Evolutionary conservation across 2,113 vertebrate genomes (phyloP).

Genomic region (Lagopus leucura): DNA sequence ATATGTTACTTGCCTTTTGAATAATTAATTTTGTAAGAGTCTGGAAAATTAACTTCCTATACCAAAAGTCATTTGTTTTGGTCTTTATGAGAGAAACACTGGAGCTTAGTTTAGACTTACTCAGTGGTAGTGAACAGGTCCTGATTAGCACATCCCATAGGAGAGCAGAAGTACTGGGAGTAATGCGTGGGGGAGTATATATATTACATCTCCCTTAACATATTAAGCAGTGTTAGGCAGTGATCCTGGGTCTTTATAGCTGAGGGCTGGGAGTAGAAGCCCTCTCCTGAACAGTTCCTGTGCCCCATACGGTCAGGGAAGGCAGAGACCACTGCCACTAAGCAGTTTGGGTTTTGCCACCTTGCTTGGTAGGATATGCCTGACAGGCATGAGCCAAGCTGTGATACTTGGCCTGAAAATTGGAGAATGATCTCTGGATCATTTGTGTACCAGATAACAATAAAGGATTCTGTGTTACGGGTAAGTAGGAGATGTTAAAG

Average conservation of each 20-base stretch:
- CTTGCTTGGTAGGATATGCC: rapidly evolving
- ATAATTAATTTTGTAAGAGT: not conserved
- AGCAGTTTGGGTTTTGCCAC: not conserved
- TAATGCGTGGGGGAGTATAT: not conserved
- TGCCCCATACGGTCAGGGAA: not conserved
- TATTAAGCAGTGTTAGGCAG: not conserved
- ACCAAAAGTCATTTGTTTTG: not conserved
- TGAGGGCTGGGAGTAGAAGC: not conserved
- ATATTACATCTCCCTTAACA: not conserved
- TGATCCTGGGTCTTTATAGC: not conserved
- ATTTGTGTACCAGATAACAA: not conserved
- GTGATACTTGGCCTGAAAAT: not conserved
- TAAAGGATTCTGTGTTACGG: not conserved
- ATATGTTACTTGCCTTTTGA: not conserved
- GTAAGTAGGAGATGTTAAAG: not conserved
- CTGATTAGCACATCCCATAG: not conserved
- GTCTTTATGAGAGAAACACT: not conserved
- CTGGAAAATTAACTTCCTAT: not conserved
- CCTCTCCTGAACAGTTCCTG: not conserved
- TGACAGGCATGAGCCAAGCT: not conserved
- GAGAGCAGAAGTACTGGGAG: not conserved
- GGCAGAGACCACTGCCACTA: not conserved
- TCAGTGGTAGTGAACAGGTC: not conserved
- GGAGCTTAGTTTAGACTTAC: not conserved
- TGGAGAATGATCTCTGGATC: not conserved